Percentiles rank a stretch among this genome's conserved stretches.
Conservation (phyloP, 2,113 vertebrate species). For the Potamarius usumacintae region DNA sequence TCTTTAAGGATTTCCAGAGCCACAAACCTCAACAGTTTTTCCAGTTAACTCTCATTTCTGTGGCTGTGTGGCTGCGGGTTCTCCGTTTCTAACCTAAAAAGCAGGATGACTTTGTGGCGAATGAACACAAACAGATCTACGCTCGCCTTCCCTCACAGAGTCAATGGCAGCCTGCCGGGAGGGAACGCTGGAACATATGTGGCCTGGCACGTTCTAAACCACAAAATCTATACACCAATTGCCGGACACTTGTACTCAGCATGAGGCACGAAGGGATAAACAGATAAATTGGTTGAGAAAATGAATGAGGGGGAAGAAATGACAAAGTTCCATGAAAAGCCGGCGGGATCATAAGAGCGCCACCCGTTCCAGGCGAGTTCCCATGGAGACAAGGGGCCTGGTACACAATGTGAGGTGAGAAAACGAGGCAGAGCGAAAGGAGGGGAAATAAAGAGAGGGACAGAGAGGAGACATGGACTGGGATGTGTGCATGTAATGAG, state of each 20-base stretch:
- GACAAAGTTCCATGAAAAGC: slow-evolving; percentile 68
- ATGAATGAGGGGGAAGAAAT: slow-evolving; percentile 55
- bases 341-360: slow-evolving; percentile 77
- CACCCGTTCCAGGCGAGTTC: slow-evolving; percentile 76
- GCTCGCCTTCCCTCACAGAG: slow-evolving; percentile 51
- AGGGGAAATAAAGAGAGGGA: slow-evolving; percentile 45
- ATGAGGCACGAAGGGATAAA: slow-evolving; percentile 48
- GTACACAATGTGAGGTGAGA: slow-evolving; percentile 72
- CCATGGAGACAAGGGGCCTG: slow-evolving; percentile 79
- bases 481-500: slow-evolving; percentile 44
- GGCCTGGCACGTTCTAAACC: slow-evolving; percentile 24
- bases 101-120: slow-evolving; percentile 63
- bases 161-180: slow-evolving; percentile 54
- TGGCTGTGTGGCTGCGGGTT: slow-evolving; percentile 49
- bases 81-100: slow-evolving; percentile 62
- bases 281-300: slow-evolving; percentile 48
- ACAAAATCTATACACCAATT: slow-evolving; percentile 25
- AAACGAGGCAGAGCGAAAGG: slow-evolving; percentile 49
- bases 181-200: slow-evolving; percentile 50
- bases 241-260: slow-evolving; percentile 22
- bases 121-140: slow-evolving; percentile 59
- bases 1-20: slow-evolving; percentile 30
- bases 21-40: slow-evolving; percentile 28
- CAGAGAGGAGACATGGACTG: slow-evolving; percentile 59
- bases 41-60: slow-evolving; percentile 54